Evolutionary conservation across 2,888 invertebrate species (phyloP), one percentile per base, ranked within the genome.

Genomic region (Patella caerulea): DNA sequence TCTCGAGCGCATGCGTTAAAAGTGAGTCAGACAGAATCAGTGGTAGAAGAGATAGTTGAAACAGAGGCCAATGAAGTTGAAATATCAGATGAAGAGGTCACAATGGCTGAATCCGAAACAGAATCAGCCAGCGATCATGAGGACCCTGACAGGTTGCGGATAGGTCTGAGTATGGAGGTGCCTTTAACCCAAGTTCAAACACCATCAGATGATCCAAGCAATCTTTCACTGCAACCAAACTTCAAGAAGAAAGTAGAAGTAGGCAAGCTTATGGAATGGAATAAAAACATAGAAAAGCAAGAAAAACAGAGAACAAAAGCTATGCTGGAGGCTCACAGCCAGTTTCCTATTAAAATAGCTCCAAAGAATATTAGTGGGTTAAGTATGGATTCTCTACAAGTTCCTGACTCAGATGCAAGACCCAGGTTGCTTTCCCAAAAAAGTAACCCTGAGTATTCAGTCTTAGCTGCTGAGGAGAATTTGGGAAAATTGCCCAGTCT

Each of bases 1-100:
- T 92, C 92, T 3, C 81, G 88, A 52, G 83, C 88, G 1, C 91
- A 91, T 81, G 83, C 84, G 9, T 77, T 86, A 9, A 88, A 88
- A 78, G 83, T 84, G 15, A 84, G 81, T 15, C 76, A 76, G 12
- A 70, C 19, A 14, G 12, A 54, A 75, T 77, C 53, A 77, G 69
- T 69, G 76, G 74, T 74, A 34, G 73, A 73, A 59, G 80, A 78
- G 24, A 54, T 77, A 2, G 53, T 69, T 52, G 74, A 71, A 24
- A 73, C 69, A 19, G 73, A 65, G 19, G 71, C 73, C 45, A 55
- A 71, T 17, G 79, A 78, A n/a, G 45, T 75, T 12, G 72, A 52
- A 17, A 75, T 69, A 2, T 78, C 79, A 14, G 85, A 82, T 59
- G 78, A 77, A 24, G 83, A 73, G 55, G 81, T 80, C n/a, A 79